Base-by-base conservation (phyloP, 1,140 invertebrate genomes). In the Octopus sinensis region DNA sequence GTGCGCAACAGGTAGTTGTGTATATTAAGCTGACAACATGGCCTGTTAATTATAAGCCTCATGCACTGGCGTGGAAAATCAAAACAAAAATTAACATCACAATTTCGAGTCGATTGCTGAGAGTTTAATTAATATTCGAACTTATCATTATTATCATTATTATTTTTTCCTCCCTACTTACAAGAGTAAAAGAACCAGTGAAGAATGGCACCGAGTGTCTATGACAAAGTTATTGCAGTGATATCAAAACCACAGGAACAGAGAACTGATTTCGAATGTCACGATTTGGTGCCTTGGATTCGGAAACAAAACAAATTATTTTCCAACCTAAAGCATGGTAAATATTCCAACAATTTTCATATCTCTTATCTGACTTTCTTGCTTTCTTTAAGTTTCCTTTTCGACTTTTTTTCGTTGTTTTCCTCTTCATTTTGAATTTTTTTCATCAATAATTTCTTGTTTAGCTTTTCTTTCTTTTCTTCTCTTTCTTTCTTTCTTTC, bases 271-370 rank as follows among this genome's bases (percentile, higher is more conserved):
- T 84, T 84, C 75, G 87, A 88, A 54, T 86, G 86, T 79, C 81
- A 84, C 56, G 84, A 86, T 51, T 76, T 88, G 1, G 81, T 88
- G 10, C 81, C 86, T 5, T 88, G 88, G 88, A 87, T 88, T 79
- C 68, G 84, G 76, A 88, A 88, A 76, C 88, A 88, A 79, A 86
- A 85, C 1, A 81, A 83, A 13, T 80, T 88, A 1, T 88, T 88
- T 68, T 62, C 79, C 13, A 81, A 83, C 13, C 75, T 88, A 1
- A 86, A 88, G 71, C 80, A 81, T 81, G 88, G 86, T 87, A 87
- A 84, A 17, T 81, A 43, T 43, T 43, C 30, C 30, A 43, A 3
- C 30, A 43, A 43, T 43, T 43, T 73, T 43, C 13, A 12, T 30
- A 52, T 51, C 9, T 43, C 7, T 51, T 43, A 9, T 75, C 12